Evolutionary conservation across 2,113 vertebrate species (phyloP).

Genomic region (Oreochromis niloticus): DNA sequence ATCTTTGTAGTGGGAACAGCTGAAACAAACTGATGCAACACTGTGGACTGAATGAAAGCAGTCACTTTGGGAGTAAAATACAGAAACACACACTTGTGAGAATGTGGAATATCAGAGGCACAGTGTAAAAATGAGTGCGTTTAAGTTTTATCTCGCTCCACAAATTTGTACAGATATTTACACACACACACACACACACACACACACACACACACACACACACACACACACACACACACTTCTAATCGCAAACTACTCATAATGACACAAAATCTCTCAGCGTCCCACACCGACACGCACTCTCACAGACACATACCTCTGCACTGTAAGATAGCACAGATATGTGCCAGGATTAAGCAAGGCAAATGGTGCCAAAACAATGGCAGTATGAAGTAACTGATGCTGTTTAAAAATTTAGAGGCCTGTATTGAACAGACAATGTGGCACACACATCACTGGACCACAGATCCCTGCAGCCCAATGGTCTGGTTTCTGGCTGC

Average conservation of each 20-base stretch:
- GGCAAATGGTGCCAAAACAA: slow-evolving; percentile 70
- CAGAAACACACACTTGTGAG: background rate
- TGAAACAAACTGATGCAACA: background rate
- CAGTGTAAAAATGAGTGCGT: background rate
- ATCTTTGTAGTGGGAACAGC: background rate
- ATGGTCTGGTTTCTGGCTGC: slow-evolving; percentile 25
- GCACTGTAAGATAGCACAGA: slow-evolving; percentile 26
- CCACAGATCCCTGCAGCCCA: slow-evolving; percentile 43
- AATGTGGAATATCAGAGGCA: background rate
- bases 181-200: background rate
- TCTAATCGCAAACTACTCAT: background rate
- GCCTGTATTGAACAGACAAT: slow-evolving; percentile 67
- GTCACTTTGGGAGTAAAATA: background rate
- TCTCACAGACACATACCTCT: background rate
- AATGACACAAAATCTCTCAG: background rate
- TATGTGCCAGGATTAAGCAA: slow-evolving; percentile 66
- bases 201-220: background rate
- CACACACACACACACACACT: background rate
- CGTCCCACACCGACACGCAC: background rate
- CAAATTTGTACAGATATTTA: background rate
- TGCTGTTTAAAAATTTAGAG: slow-evolving; percentile 76
- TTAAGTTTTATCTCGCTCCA: background rate
- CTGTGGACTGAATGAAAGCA: background rate
- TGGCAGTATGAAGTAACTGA: slow-evolving; percentile 69
- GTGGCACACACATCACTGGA: slow-evolving; percentile 61